Base-by-base conservation (phyloP, 2,888 invertebrate genomes). In the Melieria omissa region DNA sequence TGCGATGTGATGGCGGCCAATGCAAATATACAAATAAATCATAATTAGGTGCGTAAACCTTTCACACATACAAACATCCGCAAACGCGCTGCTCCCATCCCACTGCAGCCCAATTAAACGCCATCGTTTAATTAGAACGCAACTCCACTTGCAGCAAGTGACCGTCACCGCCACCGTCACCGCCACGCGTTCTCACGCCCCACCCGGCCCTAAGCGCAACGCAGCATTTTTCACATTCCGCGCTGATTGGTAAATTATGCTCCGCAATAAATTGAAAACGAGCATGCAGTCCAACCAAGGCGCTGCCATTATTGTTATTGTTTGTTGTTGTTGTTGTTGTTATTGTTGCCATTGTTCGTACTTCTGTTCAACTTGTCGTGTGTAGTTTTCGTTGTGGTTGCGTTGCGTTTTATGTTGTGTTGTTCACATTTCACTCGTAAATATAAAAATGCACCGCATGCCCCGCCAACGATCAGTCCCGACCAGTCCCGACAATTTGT, bases 11-110 rank as follows among this genome's bases (percentile, higher is more conserved):
- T 61, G 49, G 46, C 45, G 57, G 52, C 55, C 61, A 60, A 67
- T 62, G 49, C 66, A 69, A 66, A 61, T 54, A 70, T 45, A 70
- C 73, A 73, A 73, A 73, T 73, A 73, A 73, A 73, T 73, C 73
- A 73, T 73, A 73, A 73, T 73, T 73, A 73, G 73, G 70, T 65
- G 29, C 66, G 73, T 70, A 73, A 70, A 73, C 73, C 70, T 70
- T 70, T 73, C 29, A 29, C 14, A 0, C 4, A 54, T 6, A 6
- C 14, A 8, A 9, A 12, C 10, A 47, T 52, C 46, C n/a, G 29
- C 45, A 8, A 29, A 5, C 29, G 12, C 54, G 9, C 54, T 14
- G 5, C 54, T 5, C 54, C 54, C 54, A 7, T n/a, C 12, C 54
- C 12, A 8, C 54, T 66, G 4, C 9, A 47, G 46, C 1, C 41